phyloP scores from a whole-genome alignment of 1,140 invertebrate genomes.

The Ectropis grisescens region DNA sequence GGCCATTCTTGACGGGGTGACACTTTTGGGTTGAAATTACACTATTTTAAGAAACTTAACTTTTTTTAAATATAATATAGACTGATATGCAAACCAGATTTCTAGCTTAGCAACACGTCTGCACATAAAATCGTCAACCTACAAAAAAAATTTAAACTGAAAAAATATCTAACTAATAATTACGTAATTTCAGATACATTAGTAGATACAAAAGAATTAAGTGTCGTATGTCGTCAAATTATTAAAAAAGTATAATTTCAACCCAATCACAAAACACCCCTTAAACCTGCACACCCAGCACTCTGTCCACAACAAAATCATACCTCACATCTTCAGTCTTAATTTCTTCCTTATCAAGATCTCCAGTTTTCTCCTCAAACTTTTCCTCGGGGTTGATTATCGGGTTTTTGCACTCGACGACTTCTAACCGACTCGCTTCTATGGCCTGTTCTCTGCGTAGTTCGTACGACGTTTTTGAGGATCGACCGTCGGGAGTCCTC shows the following conservation, averaged over 20 bases:
- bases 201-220: no score
- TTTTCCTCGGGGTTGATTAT: conserved; percentile 18
- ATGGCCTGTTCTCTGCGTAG: conserved; percentile 21
- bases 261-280: conserved; percentile 13
- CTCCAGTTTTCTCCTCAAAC: conserved; percentile 1
- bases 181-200: neutral
- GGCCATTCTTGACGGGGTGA: conserved; percentile 4
- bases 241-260: no score
- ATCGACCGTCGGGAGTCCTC: conserved; percentile 46
- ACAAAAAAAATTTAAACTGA: neutral
- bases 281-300: conserved; percentile 77
- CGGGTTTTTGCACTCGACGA: conserved; percentile 54
- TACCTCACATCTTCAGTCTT: conserved; percentile 72
- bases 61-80: neutral
- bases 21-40: neutral
- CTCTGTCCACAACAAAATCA: conserved; percentile 77
- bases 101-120: no score
- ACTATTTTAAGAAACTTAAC: neutral
- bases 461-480: conserved; percentile 56
- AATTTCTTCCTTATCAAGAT: conserved; percentile 34
- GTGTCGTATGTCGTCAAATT: no score
- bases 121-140: no score
- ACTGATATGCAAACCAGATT: no score
- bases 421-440: conserved; percentile 6
- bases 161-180: neutral